phyloP scores from a whole-genome alignment of 2,797 vertebrate species.

The Molossus molossus region DNA sequence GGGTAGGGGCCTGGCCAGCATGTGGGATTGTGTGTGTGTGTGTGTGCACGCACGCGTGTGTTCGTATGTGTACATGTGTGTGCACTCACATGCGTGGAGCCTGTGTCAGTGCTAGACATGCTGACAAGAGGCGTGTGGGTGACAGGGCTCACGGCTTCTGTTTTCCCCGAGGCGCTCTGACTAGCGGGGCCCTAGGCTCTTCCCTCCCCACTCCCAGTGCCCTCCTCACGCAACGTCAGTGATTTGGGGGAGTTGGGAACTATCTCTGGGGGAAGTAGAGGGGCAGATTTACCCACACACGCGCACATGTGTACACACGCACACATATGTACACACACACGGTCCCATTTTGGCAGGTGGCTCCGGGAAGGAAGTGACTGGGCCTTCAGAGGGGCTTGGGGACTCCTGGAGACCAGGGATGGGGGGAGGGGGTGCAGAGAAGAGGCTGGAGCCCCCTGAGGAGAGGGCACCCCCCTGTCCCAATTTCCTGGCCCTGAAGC shows the following conservation, averaged over 20 bases:
- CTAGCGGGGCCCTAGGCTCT: background rate
- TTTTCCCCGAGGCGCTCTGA: background rate
- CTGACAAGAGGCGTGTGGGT: background rate
- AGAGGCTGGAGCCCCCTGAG: background rate
- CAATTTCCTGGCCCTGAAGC: background rate
- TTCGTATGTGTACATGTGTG: too few relatives aligned
- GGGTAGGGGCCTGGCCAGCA: background rate
- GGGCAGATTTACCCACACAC: background rate
- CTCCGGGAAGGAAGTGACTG: constrained; percentile 66
- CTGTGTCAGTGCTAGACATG: background rate
- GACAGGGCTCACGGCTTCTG: background rate
- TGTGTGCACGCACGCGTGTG: too few relatives aligned
- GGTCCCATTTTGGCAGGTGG: background rate
- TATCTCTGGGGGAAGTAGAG: background rate
- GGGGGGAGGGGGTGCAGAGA: background rate
- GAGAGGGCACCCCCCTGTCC: background rate
- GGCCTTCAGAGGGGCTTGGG: background rate
- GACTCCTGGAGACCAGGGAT: background rate
- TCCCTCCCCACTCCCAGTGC: background rate
- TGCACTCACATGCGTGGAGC: background rate
- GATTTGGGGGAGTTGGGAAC: background rate
- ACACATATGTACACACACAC: background rate
- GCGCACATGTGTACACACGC: accelerated
- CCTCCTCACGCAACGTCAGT: background rate
- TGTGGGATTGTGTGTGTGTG: background rate